Base-by-base conservation (phyloP, 2,113 vertebrate genomes). In the Sceloporus tristichus region DNA sequence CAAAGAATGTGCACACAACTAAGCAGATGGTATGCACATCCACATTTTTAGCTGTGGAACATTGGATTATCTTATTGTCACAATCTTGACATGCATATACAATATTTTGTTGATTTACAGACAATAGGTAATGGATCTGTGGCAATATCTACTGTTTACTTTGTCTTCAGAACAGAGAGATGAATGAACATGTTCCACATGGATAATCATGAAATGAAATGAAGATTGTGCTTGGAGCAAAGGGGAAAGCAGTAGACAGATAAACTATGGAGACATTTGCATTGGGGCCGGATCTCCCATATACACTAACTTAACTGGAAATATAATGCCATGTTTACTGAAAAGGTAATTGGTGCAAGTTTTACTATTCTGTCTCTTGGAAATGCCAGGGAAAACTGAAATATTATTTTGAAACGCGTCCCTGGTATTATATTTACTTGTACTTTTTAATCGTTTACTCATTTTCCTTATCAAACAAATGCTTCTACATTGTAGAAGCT, bases 161-260 rank as follows among this genome's bases (percentile, higher is more conserved):
- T 9, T 73, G 21, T 21, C 71, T 62, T 23, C 59, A 62, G 11
- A 62, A 62, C 18, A 62, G 59, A 14, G 59, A 62, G 59, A 62
- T 62, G 59, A 62, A 9, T 42, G 3, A 42, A 42, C 2, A 56
- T 79, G 14, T 21, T 25, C 66, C 14, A 70, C 42, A 48, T 34
- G 75, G 8, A 27, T 53, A 76, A 68, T 73, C 66, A 74, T 73
- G 9, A 62, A 73, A 5, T 80, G 68, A 79, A 3, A 34, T 25
- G 16, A 62, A 53, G 53, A 59, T 18, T 84, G 81, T 70, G 59
- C n/a, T 73, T 84, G 65, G 71, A 88, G 59, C n/a, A 38, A 71
- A 14, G 54, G 59, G 9, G 16, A 88, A 84, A 40, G n/a, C n/a
- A 78, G 7, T 4, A 25, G 21, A 68, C 68, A 88, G 29, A 56